Base-by-base conservation (phyloP, 2,888 invertebrate genomes). In the Caenorhabditis sp. region DNA sequence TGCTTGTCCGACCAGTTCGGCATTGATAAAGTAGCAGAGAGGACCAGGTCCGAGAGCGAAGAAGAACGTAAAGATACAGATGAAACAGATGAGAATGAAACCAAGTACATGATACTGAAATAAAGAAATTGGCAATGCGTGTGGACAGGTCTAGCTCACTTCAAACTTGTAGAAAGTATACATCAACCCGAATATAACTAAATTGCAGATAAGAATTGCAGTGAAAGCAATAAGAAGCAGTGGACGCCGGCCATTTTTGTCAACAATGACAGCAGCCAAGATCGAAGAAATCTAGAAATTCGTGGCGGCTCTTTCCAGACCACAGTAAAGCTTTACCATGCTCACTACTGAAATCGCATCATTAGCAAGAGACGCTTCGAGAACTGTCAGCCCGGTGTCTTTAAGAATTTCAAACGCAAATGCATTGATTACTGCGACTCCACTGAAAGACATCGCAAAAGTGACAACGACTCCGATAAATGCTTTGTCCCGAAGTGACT, bases 11-110 rank as follows among this genome's bases (percentile, higher is more conserved):
- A 86, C 80, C 27, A 86, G 53, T 62, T 86, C 86, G 8, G 85
- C 81, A 15, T 82, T 82, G 58, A 86, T 84, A 53, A 86, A 86
- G 58, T 84, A 86, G 45, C 82, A 85, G 1, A 86, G 62, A 13
- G 86, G 86, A 6, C 86, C 86, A 6, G 86, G 86, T 6, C 86
- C 86, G 9, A 84, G 65, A 15, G 86, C 79, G 41, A 86, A 86
- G 37, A 83, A 81, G 22, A 84, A 53, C 17, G 82, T 80, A 72
- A 86, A 86, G 7, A 85, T 58, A 46, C 82, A 77, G 41, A 86
- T 84, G 41, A 82, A 79, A 17, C 66, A 46, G 24, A 85, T 82
- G 8, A 86, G 76, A 46, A 80, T 78, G 59, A 78, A 71, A 17
- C 83, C 83, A 11, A 84, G 61, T 55, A 79, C 72, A 22, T 63